phyloP scores from a whole-genome alignment of 2,797 vertebrate genomes.

The Pseudochirops corinnae region DNA sequence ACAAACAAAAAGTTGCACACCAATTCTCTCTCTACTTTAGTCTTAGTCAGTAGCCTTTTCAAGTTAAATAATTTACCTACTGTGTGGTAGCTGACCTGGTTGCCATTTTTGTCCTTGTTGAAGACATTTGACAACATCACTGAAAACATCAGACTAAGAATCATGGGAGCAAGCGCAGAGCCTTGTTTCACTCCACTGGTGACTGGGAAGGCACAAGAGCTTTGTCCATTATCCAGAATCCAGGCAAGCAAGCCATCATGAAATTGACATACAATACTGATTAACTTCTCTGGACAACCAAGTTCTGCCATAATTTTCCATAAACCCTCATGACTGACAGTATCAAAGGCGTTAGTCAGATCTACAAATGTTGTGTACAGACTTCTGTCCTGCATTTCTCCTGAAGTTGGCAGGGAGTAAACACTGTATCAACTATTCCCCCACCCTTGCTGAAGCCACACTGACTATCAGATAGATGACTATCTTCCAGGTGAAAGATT shows the following conservation, averaged over 20 bases:
- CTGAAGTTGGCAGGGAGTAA: background rate
- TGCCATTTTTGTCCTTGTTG: too few relatives aligned
- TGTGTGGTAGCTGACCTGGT: too few relatives aligned
- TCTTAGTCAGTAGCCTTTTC: too few relatives aligned
- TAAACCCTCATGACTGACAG: background rate
- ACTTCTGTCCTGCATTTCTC: background rate
- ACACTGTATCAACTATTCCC: background rate
- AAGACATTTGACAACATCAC: too few relatives aligned
- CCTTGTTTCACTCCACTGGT: too few relatives aligned
- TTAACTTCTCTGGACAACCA: background rate
- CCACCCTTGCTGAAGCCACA: background rate
- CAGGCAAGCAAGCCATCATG: background rate
- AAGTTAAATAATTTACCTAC: too few relatives aligned
- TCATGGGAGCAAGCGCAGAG: too few relatives aligned
- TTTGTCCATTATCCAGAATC: background rate
- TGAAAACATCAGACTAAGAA: too few relatives aligned
- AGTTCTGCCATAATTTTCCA: background rate
- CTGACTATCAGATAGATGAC: background rate
- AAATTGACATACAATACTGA: background rate
- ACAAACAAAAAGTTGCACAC: too few relatives aligned
- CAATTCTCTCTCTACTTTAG: too few relatives aligned
- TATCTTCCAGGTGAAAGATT: background rate
- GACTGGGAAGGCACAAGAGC: background rate
- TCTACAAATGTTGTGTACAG: background rate
- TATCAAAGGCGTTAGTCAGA: background rate